Base-by-base conservation (phyloP, 2,113 vertebrate species). In the Bujurquina vittata region DNA sequence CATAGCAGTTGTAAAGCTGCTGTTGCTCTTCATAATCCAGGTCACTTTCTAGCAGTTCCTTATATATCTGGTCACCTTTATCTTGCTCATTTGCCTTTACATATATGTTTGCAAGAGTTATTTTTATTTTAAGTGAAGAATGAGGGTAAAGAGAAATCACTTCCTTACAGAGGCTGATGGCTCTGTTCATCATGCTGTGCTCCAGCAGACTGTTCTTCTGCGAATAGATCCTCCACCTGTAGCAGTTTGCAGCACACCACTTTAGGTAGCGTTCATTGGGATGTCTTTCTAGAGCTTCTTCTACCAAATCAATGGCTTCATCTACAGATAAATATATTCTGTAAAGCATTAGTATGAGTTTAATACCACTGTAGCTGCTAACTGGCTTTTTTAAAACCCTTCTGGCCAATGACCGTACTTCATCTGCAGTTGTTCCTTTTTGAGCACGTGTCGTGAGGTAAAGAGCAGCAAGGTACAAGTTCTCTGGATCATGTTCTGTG, bases 241-340 rank as follows among this genome's bases (percentile, higher is more conserved):
- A 94, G 76, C 82, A 90, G 52, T 10, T 3, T 7, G 89, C 91
- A 2, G 82, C 85, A 4, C 85, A 81, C 1, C 10, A 61, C 74
- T 90, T 92, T 40, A 91, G 63, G 7, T 86, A 89, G 12, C 91
- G 91, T 0, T 85, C 23, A 1, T 79, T 67, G 20, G 89, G 90
- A 52, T 94, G 80, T 56, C 84, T 86, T 55, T 84, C 63, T 35
- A 94, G 40, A 61, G 69, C 80, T 33, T 85, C 85, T 6, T 89
- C 88, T 56, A 89, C 90, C 72, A 93, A 43, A 29, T 88, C 81
- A 22, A 92, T 80, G 2, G 91, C 92, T 62, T 93, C 93, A 54
- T 91, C 80, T 3, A 63, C 37, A 3, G 90, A 90, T 7, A 91
- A 5, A 17, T 59, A 22, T 5, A 1, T 54, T 35, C 59, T 87